Base-by-base conservation (phyloP, 2,888 invertebrate genomes). In the Nebria salina region DNA sequence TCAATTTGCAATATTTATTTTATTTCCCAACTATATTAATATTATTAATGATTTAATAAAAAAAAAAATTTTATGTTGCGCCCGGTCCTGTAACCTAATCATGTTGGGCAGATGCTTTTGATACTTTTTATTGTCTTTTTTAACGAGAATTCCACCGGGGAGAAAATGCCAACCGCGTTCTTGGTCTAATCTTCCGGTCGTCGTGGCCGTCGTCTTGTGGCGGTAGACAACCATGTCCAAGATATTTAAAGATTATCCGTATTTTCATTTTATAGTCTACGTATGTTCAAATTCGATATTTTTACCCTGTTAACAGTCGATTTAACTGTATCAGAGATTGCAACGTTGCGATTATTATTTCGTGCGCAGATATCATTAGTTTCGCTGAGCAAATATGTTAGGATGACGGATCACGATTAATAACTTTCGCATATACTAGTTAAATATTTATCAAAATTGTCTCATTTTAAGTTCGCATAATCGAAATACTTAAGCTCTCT, bases 91-190 rank as follows among this genome's bases (percentile, higher is more conserved):
- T n/a, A 66, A 78, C 74, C 54, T 78, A 78, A 78, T 78, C 78
- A 74, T 72, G 42, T 43, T 2, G 66, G 78, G 25, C 64, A 73
- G 73, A 74, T 78, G 77, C 77, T 77, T 20, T 25, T 66, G 72
- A 70, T 77, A 54, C 72, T 64, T 77, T 78, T 78, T 78, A 42
- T 73, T 78, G 66, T 78, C 74, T 78, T 66, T 78, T 78, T 77
- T 65, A 78, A 73, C 78, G 73, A 78, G 78, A 78, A 74, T 78
- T 78, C 78, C 65, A 65, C 73, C 66, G 34, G 34, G 34, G 34
- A 4, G 5, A 5, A 34, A 34, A 34, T 2, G 34, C 34, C 5
- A 34, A 34, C 34, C 34, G 4, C 34, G 34, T 65, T 74, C 73
- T 77, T 77, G 54, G 54, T 77, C 66, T 66, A 15, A 66, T 66